Evolutionary conservation across 2,888 invertebrate species (phyloP), one percentile per base, ranked within the genome.

Genomic region (Chromoteleia sp.): DNA sequence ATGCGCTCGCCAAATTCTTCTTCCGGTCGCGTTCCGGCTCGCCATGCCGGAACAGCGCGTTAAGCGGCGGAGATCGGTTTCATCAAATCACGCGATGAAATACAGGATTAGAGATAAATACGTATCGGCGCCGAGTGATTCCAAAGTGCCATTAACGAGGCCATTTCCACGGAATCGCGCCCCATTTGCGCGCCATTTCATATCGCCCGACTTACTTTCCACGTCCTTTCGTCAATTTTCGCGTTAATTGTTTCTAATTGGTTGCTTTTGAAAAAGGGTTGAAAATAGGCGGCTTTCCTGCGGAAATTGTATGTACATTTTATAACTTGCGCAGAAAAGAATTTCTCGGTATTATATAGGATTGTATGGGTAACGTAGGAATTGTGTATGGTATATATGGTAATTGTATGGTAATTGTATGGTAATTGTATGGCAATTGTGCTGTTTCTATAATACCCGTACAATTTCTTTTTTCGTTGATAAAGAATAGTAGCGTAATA

Each of bases 1-100:
- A 87, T 85, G 82, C 84, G 75, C 83, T 83, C 63, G 83, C 84
- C 83, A 84, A 83, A 78, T 83, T 81, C 81, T 81, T 78, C 83
- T 81, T 83, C 83, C 84, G 84, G 81, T 68, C 48, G 80, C 80
- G 71, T 70, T 76, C 73, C 73, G 43, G 29, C 68, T 29, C 70
- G 83, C 80, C 74, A 77, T 50, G 33, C 83, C 76, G 78, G 76
- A 68, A 77, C 58, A 50, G 50, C 39, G 48, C 58, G 76, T 81
- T 63, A 74, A 61, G 76, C 50, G 73, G 30, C 59, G 59, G 63
- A 76, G 81, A 77, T 81, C 81, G 70, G 73, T 81, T 81, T 68
- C 77, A 82, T 78, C 68, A 74, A 82, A 73, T 82, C 82, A 74
- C 74, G 70, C 74, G 82, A 82, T 78, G 82, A 82, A 82, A 82